Conservation (phyloP, 2,888 invertebrate genomes). For the Polyploca ridens region DNA sequence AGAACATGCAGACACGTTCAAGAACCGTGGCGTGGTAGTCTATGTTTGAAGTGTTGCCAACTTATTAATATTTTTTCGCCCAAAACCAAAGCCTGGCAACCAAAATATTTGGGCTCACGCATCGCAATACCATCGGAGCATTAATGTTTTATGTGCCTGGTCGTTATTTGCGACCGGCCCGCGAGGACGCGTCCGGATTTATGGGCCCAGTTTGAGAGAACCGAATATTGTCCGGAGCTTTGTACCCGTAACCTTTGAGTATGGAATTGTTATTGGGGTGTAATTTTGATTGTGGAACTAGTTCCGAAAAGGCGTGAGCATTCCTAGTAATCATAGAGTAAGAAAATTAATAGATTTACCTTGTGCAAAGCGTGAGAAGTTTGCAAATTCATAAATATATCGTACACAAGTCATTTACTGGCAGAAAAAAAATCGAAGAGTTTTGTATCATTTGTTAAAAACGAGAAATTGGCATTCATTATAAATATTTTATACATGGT, state of each 20-base stretch:
- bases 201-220: neutral
- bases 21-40: too few species aligned
- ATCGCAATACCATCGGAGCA: slow-evolving; percentile 15
- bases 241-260: slow-evolving; percentile 10
- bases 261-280: neutral
- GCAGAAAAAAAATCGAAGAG: too few species aligned
- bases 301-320: neutral
- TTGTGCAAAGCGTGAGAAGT: too few species aligned
- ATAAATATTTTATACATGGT: too few species aligned
- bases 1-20: too few species aligned
- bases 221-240: neutral
- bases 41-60: too few species aligned
- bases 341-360: too few species aligned
- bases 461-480: too few species aligned
- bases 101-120: slow-evolving; percentile 12
- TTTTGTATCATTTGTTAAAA: too few species aligned
- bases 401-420: too few species aligned
- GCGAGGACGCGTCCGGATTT: slow-evolving; percentile 13
- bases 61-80: neutral
- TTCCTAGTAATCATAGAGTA: too few species aligned
- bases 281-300: neutral
- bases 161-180: slow-evolving; percentile 15
- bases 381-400: too few species aligned
- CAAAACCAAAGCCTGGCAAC: neutral
- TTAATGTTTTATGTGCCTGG: slow-evolving; percentile 20